Conservation (phyloP, 2,797 vertebrate genomes). For the Coracias cyanogaster region DNA sequence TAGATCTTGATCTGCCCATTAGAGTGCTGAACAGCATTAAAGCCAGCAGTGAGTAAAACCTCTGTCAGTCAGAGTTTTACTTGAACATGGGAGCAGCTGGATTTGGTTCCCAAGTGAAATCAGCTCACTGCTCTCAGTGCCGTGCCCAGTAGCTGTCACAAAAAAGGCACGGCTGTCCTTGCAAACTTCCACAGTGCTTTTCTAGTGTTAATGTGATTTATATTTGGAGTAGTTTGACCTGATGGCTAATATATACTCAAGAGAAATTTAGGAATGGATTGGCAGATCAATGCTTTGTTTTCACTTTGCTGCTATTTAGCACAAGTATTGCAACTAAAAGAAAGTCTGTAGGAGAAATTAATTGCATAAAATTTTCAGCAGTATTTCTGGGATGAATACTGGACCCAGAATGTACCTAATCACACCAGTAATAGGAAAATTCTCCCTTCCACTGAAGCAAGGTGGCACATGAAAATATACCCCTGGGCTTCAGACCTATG, state of each 20-base stretch:
- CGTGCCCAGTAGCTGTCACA: conserved; percentile 32
- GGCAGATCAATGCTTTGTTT: conserved; percentile 2
- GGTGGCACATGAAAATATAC: not conserved
- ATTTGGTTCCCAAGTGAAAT: not conserved
- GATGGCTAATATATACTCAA: conserved; percentile 5
- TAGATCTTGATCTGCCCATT: not conserved
- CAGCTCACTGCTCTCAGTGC: not conserved
- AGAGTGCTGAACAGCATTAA: not conserved
- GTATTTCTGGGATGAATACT: not conserved
- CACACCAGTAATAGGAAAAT: not conserved
- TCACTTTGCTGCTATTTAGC: not conserved
- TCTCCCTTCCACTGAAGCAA: not conserved
- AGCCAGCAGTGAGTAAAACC: not conserved
- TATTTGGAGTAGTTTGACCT: conserved; percentile 3
- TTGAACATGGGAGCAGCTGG: not conserved
- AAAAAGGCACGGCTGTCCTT: not conserved
- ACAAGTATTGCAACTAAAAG: not conserved
- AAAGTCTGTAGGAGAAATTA: not conserved
- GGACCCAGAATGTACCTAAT: not conserved
- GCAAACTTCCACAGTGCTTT: conserved; percentile 7
- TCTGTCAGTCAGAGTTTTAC: not conserved
- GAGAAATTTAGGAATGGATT: conserved; percentile 21
- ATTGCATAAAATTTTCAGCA: not conserved
- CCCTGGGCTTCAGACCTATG: not conserved
- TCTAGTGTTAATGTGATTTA: conserved; percentile 20